Evolutionary conservation across 2,888 invertebrate genomes (phyloP), one percentile per base, ranked within the genome.

Genomic region (Drosophila affinis): DNA sequence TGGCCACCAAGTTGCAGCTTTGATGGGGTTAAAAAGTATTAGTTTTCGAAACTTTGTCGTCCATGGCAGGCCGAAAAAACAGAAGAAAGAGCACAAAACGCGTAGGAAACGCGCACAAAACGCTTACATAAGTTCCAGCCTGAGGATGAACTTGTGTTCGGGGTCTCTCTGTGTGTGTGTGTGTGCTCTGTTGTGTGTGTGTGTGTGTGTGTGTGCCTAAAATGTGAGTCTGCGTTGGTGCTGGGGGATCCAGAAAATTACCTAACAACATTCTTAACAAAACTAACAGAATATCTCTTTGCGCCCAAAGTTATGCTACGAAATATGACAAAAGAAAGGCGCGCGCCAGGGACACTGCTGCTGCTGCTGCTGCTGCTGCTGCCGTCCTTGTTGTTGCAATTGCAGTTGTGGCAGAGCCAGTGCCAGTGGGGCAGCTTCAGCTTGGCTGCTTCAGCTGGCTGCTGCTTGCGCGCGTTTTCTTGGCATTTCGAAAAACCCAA

Each of bases 381-480:
- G 39, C 39, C n/a, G 14, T 39, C 39, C 39, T 39, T 39, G 39
- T 39, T 39, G 39, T 14, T 39, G 39, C 39, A 21, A 21, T 21
- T 21, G 21, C 21, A 14, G 39, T 39, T 39, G n/a, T n/a, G 39
- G n/a, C n/a, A 39, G 51, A 29, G 29, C 2, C 29, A 29, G 27
- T 7, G 27, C 27, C 27, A 27, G 39, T 62, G 55, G 32, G 21
- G 21, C 21, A 21, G 21, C 21, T 21, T 21, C 0, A 21, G 21
- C 21, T 21, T 21, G 1, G 18, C n/a, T n/a, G 18, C 18, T 21
- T 21, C 45, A 54, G 62, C 17, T 62, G 48, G 44, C 34, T 81
- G 86, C 69, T 34, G 34, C 34, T 34, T 34, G 34, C 78, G 86
- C 86, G 85, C 87, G 79, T 84, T 87, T 71, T 84, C 75, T 85